Base-by-base conservation (phyloP, 2,797 vertebrate genomes). In the Sebastes kiyomatsui region DNA sequence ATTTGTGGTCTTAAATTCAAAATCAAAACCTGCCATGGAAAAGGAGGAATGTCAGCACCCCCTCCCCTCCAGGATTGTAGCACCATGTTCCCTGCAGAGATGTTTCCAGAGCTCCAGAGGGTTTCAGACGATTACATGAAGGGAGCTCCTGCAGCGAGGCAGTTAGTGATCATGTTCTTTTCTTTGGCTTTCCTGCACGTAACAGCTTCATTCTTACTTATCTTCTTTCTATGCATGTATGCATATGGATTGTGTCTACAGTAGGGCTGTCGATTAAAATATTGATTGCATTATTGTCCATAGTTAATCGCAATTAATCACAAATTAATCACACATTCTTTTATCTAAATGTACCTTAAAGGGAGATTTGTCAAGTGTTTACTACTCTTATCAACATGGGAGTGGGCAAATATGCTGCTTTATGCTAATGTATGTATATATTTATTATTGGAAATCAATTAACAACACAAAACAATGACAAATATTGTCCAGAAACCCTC, bases 41-140 rank as follows among this genome's bases (percentile, higher is more conserved):
- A 4, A 58, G 22, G 42, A 64, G 33, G 58, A 22, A 22, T 54
- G 69, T 27, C n/a, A 1, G 22, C 46, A 8, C 18, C 2, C 52
- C 52, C 56, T 46, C 38, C 20, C 35, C 25, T 75, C 13, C 20
- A 27, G 52, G 54, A 5, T 35, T 68, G 60, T 22, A 28, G 60
- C n/a, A 67, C 25, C 30, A 58, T 22, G 58, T 32, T 84, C n/a
- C 73, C 75, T 46, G 68, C 52, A 33, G 72, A 81, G 81, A 67
- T 86, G 4, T 73, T 81, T 82, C 38, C 60, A 67, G 52, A 73
- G 30, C 42, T 79, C 28, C 49, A 52, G 20, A 58, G 76, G 46
- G 67, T 76, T 70, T 67, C 60, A 79, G 28, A 75, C 6, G 38
- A 74, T 84, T 66, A 81, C 28, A 77, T 61, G 49, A 74, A 58